Evolutionary conservation across 37 sponge, comb jelly and placozoan genomes (phyloP).

Genomic region (Eunapius fragilis): DNA sequence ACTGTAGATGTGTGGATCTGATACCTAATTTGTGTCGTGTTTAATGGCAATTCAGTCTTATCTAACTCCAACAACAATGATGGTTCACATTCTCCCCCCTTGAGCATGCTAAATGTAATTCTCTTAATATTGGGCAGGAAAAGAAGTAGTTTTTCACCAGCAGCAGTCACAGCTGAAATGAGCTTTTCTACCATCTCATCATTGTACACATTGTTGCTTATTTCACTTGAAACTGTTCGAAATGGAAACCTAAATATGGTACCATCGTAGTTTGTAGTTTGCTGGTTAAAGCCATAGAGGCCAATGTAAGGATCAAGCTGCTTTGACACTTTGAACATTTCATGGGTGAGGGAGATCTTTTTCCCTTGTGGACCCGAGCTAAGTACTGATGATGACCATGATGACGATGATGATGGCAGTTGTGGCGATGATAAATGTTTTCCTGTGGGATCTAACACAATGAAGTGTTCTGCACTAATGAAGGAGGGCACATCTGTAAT

Average conservation of each 20-base stretch:
- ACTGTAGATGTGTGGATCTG: neutral
- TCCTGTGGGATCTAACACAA: conserved; percentile 73
- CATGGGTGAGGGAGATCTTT: neutral
- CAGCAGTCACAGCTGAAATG: neutral
- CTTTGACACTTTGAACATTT: neutral
- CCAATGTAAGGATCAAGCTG: conserved; percentile 49
- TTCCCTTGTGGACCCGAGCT: neutral
- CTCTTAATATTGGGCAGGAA: conserved; percentile 26
- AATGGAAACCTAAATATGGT: conserved; percentile 78
- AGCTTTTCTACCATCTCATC: conserved; percentile 11
- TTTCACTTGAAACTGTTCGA: conserved; percentile 38
- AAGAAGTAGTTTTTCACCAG: conserved; percentile 29
- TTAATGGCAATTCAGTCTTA: neutral
- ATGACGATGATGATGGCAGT: too few relatives aligned
- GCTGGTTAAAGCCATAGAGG: conserved; percentile 19
- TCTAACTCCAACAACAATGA: neutral
- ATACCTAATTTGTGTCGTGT: too few relatives aligned
- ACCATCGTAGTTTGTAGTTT: conserved; percentile 7
- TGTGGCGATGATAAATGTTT: conserved; percentile 15
- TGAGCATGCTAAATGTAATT: conserved; percentile 19
- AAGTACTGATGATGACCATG: neutral
- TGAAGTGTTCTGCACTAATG: conserved; percentile 44
- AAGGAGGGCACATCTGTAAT: conserved; percentile 72
- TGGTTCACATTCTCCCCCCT: neutral
- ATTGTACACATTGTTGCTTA: conserved; percentile 31